These are phyloP conservation scores for Achlya flavicornis DNA, from an alignment of 2,888 invertebrate genomes.

Conservation along the genomic window DNA sequence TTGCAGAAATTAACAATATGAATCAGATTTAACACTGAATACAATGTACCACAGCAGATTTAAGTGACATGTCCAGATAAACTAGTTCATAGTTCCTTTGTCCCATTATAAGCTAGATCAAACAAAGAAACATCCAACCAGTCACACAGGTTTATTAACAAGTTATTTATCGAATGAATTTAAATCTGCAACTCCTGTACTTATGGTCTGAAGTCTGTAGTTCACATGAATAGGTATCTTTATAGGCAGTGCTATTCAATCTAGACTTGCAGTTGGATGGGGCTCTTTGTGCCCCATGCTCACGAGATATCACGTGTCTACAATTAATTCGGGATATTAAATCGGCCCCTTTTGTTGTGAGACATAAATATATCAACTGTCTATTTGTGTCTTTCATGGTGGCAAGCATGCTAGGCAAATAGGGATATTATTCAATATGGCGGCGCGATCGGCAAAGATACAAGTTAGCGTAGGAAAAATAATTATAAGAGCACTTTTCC, in stretches of 20 bases:
- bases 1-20: too few species aligned
- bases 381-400: background rate
- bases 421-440: too few species aligned
- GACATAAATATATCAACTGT: background rate
- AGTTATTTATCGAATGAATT: background rate
- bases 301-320: background rate
- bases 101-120: background rate
- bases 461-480: too few species aligned
- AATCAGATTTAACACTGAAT: too few species aligned
- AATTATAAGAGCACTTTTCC: background rate
- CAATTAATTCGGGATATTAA: background rate
- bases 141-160: background rate
- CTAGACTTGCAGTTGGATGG: background rate
- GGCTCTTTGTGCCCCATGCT: background rate
- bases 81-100: background rate
- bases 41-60: too few species aligned
- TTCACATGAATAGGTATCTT: background rate
- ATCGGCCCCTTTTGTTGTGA: background rate
- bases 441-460: too few species aligned
- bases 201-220: background rate
- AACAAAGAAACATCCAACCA: background rate
- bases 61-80: background rate
- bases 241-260: background rate
- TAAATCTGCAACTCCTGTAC: background rate
- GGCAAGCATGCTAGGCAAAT: background rate